Conservation (phyloP, 2,113 vertebrate species). For the Hemichromis elongatus region DNA sequence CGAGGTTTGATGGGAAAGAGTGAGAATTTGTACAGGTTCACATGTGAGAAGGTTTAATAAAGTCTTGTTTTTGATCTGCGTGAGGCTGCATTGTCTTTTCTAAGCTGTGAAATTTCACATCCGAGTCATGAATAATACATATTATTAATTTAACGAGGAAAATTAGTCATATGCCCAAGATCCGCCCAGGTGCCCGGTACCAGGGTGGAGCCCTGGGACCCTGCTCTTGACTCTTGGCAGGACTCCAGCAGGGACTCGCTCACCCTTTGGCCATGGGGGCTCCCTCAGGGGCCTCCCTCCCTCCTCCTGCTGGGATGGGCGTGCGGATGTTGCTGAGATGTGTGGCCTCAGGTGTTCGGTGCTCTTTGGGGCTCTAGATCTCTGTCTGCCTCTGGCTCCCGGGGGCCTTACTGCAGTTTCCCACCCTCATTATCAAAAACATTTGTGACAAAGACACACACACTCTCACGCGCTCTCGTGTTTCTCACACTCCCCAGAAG, state of each 20-base stretch:
- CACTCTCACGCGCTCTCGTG: neutral
- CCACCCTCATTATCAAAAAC: neutral
- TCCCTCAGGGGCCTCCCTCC: neutral
- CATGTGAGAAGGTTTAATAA: neutral
- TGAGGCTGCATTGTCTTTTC: neutral
- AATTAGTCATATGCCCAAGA: fast-evolving
- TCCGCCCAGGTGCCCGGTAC: fast-evolving
- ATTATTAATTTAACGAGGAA: fast-evolving
- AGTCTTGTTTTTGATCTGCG: neutral
- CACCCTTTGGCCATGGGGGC: fast-evolving
- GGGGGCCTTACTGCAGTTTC: neutral
- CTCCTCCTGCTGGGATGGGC: neutral
- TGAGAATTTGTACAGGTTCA: neutral
- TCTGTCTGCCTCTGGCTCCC: neutral
- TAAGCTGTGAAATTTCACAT: neutral
- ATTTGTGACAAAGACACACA: neutral
- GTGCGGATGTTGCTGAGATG: neutral
- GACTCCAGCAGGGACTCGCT: fast-evolving
- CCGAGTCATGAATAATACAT: neutral
- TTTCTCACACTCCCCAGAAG: neutral
- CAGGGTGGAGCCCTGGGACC: neutral
- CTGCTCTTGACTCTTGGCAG: fast-evolving
- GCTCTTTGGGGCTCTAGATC: neutral
- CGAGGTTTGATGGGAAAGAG: neutral
- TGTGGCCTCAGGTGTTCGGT: neutral